phyloP scores from a whole-genome alignment of 1,140 invertebrate genomes.

The Anthonomus grandis region DNA sequence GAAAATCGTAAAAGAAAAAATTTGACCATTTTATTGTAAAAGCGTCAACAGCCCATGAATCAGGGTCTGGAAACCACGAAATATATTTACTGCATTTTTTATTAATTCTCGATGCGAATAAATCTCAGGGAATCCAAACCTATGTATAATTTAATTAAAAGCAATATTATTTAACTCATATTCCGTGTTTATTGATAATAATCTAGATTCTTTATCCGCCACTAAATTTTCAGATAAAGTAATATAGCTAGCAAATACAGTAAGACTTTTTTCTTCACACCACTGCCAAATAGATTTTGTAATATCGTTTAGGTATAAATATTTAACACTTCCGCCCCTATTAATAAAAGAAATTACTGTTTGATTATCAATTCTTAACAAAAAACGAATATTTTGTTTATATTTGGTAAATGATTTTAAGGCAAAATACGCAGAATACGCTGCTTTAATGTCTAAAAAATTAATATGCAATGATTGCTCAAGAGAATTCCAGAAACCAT shows the following conservation, averaged over 20 bases:
- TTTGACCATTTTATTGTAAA: constrained; percentile 37
- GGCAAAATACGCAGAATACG: constrained; percentile 1
- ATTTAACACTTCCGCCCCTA: constrained; percentile 34
- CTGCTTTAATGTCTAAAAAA: too few relatives aligned
- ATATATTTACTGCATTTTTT: constrained; percentile 30
- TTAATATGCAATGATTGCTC: too few relatives aligned
- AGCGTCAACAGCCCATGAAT: constrained; percentile 37
- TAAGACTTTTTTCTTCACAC: constrained; percentile 37
- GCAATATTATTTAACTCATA: constrained; percentile 7
- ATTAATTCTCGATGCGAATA: constrained; percentile 26
- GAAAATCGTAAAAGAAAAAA: constrained; percentile 39
- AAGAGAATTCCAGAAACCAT: constrained; percentile 1
- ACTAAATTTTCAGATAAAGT: constrained; percentile 4
- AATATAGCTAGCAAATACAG: constrained; percentile 6
- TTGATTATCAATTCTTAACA: constrained; percentile 3
- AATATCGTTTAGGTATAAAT: constrained; percentile 27
- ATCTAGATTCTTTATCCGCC: constrained; percentile 3
- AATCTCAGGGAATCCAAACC: constrained; percentile 16
- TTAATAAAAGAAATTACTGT: constrained; percentile 9
- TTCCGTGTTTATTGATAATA: constrained; percentile 8
- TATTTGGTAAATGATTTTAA: constrained; percentile 16
- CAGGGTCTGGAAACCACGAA: too few relatives aligned
- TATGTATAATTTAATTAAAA: constrained; percentile 3
- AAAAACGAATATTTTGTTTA: constrained; percentile 6
- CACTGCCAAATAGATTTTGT: constrained; percentile 34